Conservation (phyloP, 2,888 invertebrate genomes). For the Thymelicus sylvestris region DNA sequence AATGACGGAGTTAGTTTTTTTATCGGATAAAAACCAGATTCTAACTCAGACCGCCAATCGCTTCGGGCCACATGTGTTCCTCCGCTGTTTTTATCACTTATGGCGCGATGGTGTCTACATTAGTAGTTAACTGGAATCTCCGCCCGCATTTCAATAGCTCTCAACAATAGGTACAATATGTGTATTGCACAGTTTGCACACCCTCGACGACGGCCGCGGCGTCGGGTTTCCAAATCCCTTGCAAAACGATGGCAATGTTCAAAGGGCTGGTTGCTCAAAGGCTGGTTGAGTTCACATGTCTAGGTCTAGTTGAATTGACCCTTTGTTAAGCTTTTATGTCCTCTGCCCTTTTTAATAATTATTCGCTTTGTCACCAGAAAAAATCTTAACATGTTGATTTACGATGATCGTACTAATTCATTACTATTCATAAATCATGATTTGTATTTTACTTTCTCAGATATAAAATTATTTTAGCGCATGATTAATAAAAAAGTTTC, state of each 20-base stretch:
- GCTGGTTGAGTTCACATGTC: slow-evolving; percentile 18
- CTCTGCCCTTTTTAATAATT: background rate
- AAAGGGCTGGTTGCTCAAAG: slow-evolving; percentile 16
- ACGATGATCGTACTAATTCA: no score
- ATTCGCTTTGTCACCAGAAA: background rate
- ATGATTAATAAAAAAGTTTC: no score
- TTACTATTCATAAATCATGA: no score
- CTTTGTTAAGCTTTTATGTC: slow-evolving; percentile 10
- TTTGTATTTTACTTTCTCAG: no score
- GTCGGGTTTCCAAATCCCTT: slow-evolving; percentile 21
- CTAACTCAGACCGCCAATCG: background rate
- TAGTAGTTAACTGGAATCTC: slow-evolving; percentile 5
- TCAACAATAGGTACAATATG: no score
- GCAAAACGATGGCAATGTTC: slow-evolving; percentile 3
- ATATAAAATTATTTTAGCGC: no score
- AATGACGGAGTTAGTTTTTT: no score
- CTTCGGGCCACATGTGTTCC: background rate
- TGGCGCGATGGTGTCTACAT: background rate
- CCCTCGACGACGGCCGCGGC: background rate
- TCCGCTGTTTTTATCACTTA: background rate
- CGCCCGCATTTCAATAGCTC: slow-evolving; percentile 25
- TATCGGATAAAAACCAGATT: background rate
- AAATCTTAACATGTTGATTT: no score
- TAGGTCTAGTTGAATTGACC: slow-evolving; percentile 11
- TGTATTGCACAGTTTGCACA: no score